Evolutionary conservation across 2,888 invertebrate species (phyloP), one percentile per base, ranked within the genome.

Genomic region (Drosophila sordidapex): DNA sequence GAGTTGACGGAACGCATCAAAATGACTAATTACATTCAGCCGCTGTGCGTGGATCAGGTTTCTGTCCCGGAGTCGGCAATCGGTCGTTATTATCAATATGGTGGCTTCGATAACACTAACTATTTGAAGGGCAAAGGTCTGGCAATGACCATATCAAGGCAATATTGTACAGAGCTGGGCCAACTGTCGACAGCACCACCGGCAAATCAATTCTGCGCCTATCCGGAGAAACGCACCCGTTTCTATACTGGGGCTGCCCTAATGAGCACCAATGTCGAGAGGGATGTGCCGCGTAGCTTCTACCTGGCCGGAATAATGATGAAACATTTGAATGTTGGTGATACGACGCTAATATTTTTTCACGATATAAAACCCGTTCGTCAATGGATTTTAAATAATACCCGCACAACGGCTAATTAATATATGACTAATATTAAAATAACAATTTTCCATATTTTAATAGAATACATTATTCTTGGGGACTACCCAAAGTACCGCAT

Each of bases 181-280:
- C 4, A 58, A 27, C 38, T 54, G 5, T 27, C 63, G 1, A 65
- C 38, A 1, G 57, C 74, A 11, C 65, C 40, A 1, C 80, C 84
- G 0, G 74, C 76, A 18, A 80, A 74, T 51, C 86, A 84, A 38
- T 69, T 87, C 59, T 86, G 86, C 31, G 81, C 15, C 2, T 82
- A 35, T 38, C 87, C 86, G 0, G 49, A 35, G 0, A 65, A 61
- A 18, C 58, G 64, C 4, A 74, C 64, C 4, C 33, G 10, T 1
- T 84, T 72, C 59, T 86, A 71, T 40, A 59, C 65, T 4, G 84
- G 81, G 7, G 15, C 79, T 4, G 43, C 77, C 4, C 10, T 87
- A 13, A 51, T 86, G 81, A 86, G 71, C 18, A 40, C 76, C 7
- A 77, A 86, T 21, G 72, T 83, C 35, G 69, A 54, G 27, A 33